Percentiles rank a stretch among this genome's conserved stretches.
These are phyloP conservation scores for Liparis tanakae DNA, from an alignment of 2,797 vertebrate species.

Conservation along the genomic window DNA sequence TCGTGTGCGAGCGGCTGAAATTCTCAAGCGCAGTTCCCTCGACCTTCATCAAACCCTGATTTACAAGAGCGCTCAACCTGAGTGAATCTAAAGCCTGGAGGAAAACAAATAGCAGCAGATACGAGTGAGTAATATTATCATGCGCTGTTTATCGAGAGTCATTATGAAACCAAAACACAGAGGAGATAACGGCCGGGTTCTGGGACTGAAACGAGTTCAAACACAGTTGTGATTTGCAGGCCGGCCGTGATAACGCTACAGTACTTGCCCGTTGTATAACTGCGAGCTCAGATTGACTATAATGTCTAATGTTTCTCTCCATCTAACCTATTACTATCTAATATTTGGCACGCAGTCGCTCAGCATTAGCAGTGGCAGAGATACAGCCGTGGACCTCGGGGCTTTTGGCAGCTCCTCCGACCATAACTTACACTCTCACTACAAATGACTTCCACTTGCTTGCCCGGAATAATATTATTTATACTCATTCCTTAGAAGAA, in stretches of 20 bases:
- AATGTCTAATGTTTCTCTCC: slow-evolving; percentile 56
- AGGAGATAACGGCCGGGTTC: slow-evolving; percentile 50
- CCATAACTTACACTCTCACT: slow-evolving; percentile 53
- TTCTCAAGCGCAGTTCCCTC: slow-evolving; percentile 29
- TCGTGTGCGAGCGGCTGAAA: not conserved
- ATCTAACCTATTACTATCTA: slow-evolving; percentile 59
- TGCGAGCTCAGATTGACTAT: slow-evolving; percentile 31
- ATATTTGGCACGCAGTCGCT: slow-evolving; percentile 67
- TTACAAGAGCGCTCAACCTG: slow-evolving; percentile 31
- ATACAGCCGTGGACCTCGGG: slow-evolving; percentile 46
- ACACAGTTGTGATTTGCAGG: slow-evolving; percentile 47
- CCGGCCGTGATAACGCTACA: slow-evolving; percentile 49
- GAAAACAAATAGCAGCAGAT: slow-evolving; percentile 61
- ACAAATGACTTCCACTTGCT: slow-evolving; percentile 56
- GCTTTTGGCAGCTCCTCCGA: slow-evolving; percentile 59
- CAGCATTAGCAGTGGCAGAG: slow-evolving; percentile 56
- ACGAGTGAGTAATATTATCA: slow-evolving; percentile 63
- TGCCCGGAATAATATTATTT: slow-evolving; percentile 64
- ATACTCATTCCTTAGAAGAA: slow-evolving; percentile 33
- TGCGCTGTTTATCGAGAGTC: slow-evolving; percentile 59
- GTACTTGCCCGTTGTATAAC: slow-evolving; percentile 35
- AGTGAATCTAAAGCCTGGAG: slow-evolving; percentile 30
- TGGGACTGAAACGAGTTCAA: slow-evolving; percentile 48
- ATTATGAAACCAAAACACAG: slow-evolving; percentile 63
- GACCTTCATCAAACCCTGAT: slow-evolving; percentile 52